phyloP scores from a whole-genome alignment of 2,113 vertebrate species.

The Anhinga anhinga region DNA sequence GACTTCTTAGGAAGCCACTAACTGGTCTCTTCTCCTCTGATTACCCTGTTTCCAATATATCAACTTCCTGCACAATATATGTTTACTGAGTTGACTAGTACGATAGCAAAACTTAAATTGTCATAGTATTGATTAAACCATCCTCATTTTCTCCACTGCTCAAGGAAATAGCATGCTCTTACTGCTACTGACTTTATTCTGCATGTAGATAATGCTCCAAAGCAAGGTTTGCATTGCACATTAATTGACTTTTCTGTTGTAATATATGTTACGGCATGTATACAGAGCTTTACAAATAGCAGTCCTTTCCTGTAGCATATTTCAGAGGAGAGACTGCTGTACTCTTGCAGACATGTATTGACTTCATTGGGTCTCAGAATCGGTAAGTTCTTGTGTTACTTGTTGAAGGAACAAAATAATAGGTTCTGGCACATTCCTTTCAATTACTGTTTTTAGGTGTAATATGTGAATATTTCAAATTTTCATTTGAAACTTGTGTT shows the following conservation, averaged over 20 bases:
- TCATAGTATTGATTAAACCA: constrained; percentile 43
- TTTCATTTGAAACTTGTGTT: background rate
- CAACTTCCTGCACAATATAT: background rate
- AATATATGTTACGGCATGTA: background rate
- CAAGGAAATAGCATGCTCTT: background rate
- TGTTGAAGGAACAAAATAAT: background rate
- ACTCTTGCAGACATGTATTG: background rate
- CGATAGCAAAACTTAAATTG: constrained; percentile 21
- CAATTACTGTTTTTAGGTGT: background rate
- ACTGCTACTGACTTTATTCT: background rate
- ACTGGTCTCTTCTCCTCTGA: background rate
- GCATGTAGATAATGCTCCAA: background rate
- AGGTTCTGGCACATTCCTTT: background rate
- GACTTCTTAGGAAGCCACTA: background rate
- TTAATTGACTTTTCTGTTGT: constrained; percentile 38
- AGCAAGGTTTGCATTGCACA: background rate
- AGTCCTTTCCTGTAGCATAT: background rate
- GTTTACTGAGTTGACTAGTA: background rate
- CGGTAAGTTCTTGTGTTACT: background rate
- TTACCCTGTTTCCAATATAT: background rate
- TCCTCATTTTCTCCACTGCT: background rate
- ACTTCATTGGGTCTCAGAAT: background rate
- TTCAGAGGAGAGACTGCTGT: background rate
- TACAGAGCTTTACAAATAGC: background rate
- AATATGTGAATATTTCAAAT: background rate